Evolutionary conservation across 2,888 invertebrate species (phyloP), one percentile per base, ranked within the genome.

Genomic region (Volucella inflata): DNA sequence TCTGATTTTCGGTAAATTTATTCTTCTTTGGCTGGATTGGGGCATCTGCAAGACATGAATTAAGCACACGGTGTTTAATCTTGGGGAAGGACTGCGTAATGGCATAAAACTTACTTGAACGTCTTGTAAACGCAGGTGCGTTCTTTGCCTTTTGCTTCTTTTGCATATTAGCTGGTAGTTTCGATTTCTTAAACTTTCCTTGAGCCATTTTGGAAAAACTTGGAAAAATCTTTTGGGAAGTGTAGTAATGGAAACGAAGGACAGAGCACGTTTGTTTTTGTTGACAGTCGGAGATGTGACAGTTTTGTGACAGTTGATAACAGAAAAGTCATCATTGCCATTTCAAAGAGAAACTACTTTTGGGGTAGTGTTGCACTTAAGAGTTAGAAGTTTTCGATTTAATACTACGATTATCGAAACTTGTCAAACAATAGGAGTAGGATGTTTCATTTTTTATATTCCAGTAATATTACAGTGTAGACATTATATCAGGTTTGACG

Each of bases 21-120:
- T 91, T 90, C 89, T 95, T 95, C 88, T 95, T 95, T 0, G 94
- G 92, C 87, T 94, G 93, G 57, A 94, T 93, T 6, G 95, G 95
- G 10, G 94, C 93, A 92, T 94, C 95, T 95, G 81, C 11, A 90
- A 89, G 4, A 21, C 21, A 64, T 78, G 44, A 68, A 64, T 44
- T 48, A 72, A 87, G 87, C 48, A 17, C 6, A 8, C 16, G 2
- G 53, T 2, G 21, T 8, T 44, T 21, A n/a, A 8, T 17, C 6
- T 46, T 17, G 3, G 36, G 8, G 2, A 36, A 4, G 21, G 0
- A 21, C 21, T 21, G 21, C 21, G 21, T 21, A 46, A 36, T 11
- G 12, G n/a, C 8, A 3, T 12, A 11, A 16, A 51, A 93, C 93
- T 92, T 91, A 94, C 94, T 94, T 88, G 93, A 91, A 89, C 94